A percentile compares a stretch with the other conserved stretches of the same genome.
phyloP scores from a whole-genome alignment of 2,888 invertebrate species.

The Osedax frankpressi region DNA sequence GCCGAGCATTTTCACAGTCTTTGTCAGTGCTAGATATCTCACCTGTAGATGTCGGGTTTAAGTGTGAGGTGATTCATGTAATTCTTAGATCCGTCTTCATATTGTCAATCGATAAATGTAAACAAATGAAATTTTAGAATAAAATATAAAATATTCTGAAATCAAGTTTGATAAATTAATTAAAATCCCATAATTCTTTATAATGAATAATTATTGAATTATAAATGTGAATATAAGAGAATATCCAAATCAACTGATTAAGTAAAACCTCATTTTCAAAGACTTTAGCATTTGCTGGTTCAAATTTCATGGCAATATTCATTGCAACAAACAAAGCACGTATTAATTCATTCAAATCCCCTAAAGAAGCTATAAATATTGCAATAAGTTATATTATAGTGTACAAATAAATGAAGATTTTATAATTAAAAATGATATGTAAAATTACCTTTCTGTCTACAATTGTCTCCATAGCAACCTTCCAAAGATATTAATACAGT shows the following conservation, averaged over 20 bases:
- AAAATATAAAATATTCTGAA: too few relatives aligned
- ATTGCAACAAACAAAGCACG: not conserved
- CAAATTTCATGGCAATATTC: constrained; percentile 81
- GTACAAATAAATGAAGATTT: not conserved
- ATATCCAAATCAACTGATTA: too few relatives aligned
- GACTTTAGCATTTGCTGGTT: constrained; percentile 95
- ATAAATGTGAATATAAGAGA: too few relatives aligned
- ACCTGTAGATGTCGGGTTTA: constrained; percentile 52
- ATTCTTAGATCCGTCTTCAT: too few relatives aligned
- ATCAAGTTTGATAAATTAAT: too few relatives aligned
- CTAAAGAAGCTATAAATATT: not conserved
- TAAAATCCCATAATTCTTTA: too few relatives aligned
- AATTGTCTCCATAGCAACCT: constrained; percentile 48
- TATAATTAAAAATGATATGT: not conserved
- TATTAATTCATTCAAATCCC: not conserved
- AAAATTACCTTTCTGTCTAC: not conserved
- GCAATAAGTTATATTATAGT: not conserved
- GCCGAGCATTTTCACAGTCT: constrained; percentile 77
- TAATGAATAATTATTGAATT: too few relatives aligned
- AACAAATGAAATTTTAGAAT: too few relatives aligned
- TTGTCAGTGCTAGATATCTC: constrained; percentile 80
- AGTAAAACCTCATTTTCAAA: constrained; percentile 86
- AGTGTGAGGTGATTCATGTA: too few relatives aligned
- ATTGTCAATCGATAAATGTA: too few relatives aligned
- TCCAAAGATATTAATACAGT: constrained; percentile 84